phyloP scores from a whole-genome alignment of 92 coral and sea anemone species.

The Porites lobata region DNA sequence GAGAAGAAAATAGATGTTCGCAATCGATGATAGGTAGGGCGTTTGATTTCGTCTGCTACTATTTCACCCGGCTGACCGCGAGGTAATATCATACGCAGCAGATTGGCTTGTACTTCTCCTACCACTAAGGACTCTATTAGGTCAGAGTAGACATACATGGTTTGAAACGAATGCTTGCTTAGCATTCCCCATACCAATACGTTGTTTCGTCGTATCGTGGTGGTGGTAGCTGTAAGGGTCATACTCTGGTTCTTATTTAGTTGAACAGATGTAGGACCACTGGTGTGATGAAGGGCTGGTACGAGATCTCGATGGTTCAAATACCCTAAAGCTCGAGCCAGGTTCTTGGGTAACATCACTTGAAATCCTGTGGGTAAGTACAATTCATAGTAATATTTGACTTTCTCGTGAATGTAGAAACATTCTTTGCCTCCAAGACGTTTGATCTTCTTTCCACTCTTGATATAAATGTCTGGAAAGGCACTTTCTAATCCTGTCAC shows the following conservation, averaged over 20 bases:
- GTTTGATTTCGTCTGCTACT: conserved; percentile 19
- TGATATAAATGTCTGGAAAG: background rate
- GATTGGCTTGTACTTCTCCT: conserved; percentile 10
- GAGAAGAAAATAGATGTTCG: background rate
- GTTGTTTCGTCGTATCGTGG: background rate
- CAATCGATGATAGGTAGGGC: conserved; percentile 25
- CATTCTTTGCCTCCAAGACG: conserved; percentile 7
- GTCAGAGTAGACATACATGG: conserved; percentile 1
- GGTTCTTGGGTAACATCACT: conserved; percentile 15
- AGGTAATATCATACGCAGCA: background rate
- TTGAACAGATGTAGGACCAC: background rate
- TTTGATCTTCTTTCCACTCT: background rate
- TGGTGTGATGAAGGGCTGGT: background rate
- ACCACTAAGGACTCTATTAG: conserved; percentile 12
- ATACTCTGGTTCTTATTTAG: background rate
- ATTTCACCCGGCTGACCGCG: conserved; percentile 11
- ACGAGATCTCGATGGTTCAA: background rate
- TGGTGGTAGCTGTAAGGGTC: background rate
- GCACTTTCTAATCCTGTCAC: conserved; percentile 1
- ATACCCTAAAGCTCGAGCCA: conserved; percentile 23
- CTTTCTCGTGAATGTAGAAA: conserved; percentile 2
- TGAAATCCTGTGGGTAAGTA: conserved; percentile 1
- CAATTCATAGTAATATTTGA: background rate
- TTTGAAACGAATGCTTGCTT: conserved; percentile 2
- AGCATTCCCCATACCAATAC: conserved; percentile 25